Evolutionary conservation across 2,888 invertebrate genomes (phyloP), one percentile per base, ranked within the genome.

Genomic region (Sipha maydis): DNA sequence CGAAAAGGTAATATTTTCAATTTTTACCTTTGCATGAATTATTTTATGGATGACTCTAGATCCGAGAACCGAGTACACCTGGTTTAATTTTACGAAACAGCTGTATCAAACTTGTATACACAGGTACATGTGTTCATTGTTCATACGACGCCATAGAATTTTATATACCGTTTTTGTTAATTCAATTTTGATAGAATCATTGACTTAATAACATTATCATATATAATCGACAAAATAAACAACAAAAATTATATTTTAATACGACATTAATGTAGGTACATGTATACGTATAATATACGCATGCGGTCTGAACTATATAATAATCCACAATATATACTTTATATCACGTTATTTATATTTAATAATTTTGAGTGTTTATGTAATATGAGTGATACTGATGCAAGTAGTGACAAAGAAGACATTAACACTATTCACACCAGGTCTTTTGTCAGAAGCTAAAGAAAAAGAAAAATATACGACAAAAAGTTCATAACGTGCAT

Each of bases 181-280:
- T 54, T 73, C 9, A 9, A 17, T 83, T 83, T 83, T 73, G 54
- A 73, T 73, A 73, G 73, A 34, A 83, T 73, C 73, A 8, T 83
- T 5, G 48, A 56, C 34, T 56, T 83, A 54, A 56, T 83, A 83
- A 83, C 61, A 25, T 48, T 14, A 48, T 71, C 11, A 71, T 83
- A 71, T 80, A n/a, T 48, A 83, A 83, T 83, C 82, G n/a, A 73
- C 73, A 73, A 54, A 69, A 82, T 82, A 82, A 69, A 82, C 82
- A 69, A 67, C 56, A 41, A 67, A 17, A 69, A 48, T 21, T 34
- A 4, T 19, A 54, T 31, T 67, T 5, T 71, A 71, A 31, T 71
- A 71, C 31, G 25, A 17, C 78, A 54, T 28, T n/a, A 54, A 28
- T 19, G 5, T 78, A 31, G 28, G 19, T n/a, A 76, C 38, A 75